These are phyloP conservation scores for Parotocinclus haroldoi DNA, from an alignment of 2,797 vertebrate genomes.

Conservation along the genomic window DNA sequence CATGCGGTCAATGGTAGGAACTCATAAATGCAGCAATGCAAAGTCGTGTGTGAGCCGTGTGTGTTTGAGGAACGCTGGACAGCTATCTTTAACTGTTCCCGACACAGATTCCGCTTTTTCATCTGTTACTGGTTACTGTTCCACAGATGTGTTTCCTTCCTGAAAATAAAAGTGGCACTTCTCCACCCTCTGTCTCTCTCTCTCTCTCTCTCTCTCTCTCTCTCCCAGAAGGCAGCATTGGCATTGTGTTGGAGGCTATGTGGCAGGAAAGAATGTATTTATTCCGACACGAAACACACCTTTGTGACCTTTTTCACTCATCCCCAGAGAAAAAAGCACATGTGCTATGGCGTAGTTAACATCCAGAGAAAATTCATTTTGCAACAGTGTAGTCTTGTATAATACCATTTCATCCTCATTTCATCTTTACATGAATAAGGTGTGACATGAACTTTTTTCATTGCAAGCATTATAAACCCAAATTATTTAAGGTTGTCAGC, in stretches of 20 bases:
- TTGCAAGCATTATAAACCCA: no score
- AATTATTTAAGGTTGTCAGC: no score
- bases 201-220: conserved; percentile 16
- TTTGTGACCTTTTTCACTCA: background rate
- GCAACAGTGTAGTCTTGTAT: no score
- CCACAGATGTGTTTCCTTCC: conserved; percentile 59
- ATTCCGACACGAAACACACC: conserved; percentile 6
- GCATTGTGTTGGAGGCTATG: conserved; percentile 1
- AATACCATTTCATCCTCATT: no score
- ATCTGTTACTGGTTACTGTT: conserved; percentile 52
- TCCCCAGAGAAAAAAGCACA: background rate
- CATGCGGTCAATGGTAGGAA: no score
- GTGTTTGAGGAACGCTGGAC: conserved; percentile 31
- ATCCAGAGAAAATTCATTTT: no score
- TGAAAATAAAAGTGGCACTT: conserved; percentile 55
- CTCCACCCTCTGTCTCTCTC: conserved; percentile 25
- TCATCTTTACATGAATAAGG: no score
- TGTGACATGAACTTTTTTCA: no score
- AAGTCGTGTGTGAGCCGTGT: conserved; percentile 12
- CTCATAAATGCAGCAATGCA: background rate
- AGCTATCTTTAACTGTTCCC: conserved; percentile 50
- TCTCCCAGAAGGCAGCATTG: conserved; percentile 1
- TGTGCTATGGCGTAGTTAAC: no score
- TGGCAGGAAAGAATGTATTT: conserved; percentile 9
- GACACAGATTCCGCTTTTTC: conserved; percentile 50